A percentile compares a stretch with the other conserved stretches of the same genome.
Conservation (phyloP, 2,888 invertebrate species). For the Nezara viridula region DNA sequence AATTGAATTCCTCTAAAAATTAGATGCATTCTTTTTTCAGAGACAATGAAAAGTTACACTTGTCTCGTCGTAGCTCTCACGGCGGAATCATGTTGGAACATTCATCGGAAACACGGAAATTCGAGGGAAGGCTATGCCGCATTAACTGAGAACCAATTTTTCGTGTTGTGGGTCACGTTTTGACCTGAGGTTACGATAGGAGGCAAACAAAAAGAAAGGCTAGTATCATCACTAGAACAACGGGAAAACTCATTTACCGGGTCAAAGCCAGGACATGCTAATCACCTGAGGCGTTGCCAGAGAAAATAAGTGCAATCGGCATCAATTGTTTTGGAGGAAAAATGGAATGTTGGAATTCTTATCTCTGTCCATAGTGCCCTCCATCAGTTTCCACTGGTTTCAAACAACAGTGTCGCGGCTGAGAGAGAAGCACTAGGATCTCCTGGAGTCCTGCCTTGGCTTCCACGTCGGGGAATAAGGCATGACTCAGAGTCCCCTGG, state of each 20-base stretch:
- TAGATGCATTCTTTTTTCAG: too few species aligned
- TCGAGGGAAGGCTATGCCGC: background rate
- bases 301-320: background rate
- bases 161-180: conserved; percentile 19
- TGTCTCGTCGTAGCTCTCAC: background rate
- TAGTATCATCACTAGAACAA: background rate
- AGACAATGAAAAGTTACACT: background rate
- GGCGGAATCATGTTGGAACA: background rate
- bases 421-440: too few species aligned
- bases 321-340: background rate
- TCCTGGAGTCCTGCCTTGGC: too few species aligned
- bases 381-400: too few species aligned
- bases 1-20: too few species aligned
- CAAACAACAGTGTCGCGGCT: too few species aligned
- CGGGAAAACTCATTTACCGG: conserved; percentile 15
- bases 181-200: conserved; percentile 26
- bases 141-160: conserved; percentile 38
- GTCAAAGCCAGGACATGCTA: background rate
- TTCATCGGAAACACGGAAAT: conserved; percentile 15
- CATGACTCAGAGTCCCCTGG: too few species aligned
- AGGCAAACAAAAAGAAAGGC: conserved; percentile 23
- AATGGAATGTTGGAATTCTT: background rate
- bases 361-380: too few species aligned
- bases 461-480: too few species aligned
- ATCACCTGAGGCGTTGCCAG: background rate